phyloP scores from a whole-genome alignment of 2,113 vertebrate species.

The Okapia johnstoni region DNA sequence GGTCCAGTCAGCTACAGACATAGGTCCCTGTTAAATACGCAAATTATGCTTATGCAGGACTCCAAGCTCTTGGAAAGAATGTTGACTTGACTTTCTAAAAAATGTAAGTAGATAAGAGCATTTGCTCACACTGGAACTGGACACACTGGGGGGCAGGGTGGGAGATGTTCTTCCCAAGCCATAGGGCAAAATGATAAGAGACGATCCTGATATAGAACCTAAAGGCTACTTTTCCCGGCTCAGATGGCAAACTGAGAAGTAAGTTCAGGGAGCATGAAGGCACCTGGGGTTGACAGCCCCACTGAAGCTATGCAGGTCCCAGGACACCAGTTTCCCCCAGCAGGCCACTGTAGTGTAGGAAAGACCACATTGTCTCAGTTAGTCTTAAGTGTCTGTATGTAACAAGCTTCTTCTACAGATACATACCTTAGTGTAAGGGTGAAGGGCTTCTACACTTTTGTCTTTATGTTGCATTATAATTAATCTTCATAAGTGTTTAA shows the following conservation, averaged over 20 bases:
- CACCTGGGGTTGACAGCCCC: neutral
- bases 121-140: slow-evolving; percentile 4
- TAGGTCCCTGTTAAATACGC: neutral
- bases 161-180: slow-evolving; percentile 35
- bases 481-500: neutral
- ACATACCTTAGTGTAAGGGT: neutral
- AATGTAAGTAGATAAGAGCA: slow-evolving; percentile 29
- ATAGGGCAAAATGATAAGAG: slow-evolving; percentile 44
- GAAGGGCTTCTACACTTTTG: neutral
- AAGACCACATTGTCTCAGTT: neutral
- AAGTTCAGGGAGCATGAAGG: neutral
- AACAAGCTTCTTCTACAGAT: neutral
- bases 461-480: neutral
- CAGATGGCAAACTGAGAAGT: slow-evolving; percentile 1
- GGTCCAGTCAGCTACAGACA: neutral
- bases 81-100: slow-evolving; percentile 35
- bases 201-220: slow-evolving; percentile 25
- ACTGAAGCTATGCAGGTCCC: neutral
- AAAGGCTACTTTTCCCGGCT: slow-evolving; percentile 24
- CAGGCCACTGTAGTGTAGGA: neutral
- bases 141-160: slow-evolving; percentile 24
- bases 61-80: slow-evolving; percentile 42
- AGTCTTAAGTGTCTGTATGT: neutral
- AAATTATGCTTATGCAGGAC: slow-evolving; percentile 15
- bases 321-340: neutral